Base-by-base conservation (phyloP, 1,140 invertebrate species). In the Papilio dardanus region DNA sequence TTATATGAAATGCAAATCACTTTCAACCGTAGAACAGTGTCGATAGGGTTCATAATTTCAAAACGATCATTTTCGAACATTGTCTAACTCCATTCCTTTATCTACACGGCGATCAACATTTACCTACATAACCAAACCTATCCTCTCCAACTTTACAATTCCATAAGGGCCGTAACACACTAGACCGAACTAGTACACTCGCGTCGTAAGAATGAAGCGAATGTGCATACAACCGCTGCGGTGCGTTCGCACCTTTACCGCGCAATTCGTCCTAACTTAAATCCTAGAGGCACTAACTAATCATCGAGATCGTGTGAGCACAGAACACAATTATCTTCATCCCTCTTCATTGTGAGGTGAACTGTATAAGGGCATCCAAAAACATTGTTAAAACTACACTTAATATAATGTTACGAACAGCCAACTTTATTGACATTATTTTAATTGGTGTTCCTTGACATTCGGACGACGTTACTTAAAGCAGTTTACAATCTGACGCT, bases 241-340 rank as follows among this genome's bases (percentile, higher is more conserved):
- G 81, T 77, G 79, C 78, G 73, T 74, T 65, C 21, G 77, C 83
- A 82, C 79, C 81, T 80, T 79, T n/a, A n/a, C 76, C 77, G 71
- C 81, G 76, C 79, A 87, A 87, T 87, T 85, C 83, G 67, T 81
- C 77, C 91, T 92, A 91, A 91, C 89, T 92, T 92, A 93, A n/a
- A 86, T 75, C 78, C 89, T 91, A 91, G 74, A 88, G 87, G 85
- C 88, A 88, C 91, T 92, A 92, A 92, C 90, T 92, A 92, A 92
- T 89, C 89, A 88, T 89, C 89, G 92, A 93, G 92, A 93, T 93
- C 92, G 85, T 86, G 86, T 93, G 90, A 93, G 89, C 90, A 92
- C 88, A 88, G 92, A 93, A 93, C 92, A 93, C 89, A 92, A 89
- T 87, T n/a, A n/a, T 86, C 87, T 80, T 83, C 73, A 75, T 79